These are phyloP conservation scores for Ageneiosus marmoratus DNA, from an alignment of 2,113 vertebrate genomes.

Conservation along the genomic window DNA sequence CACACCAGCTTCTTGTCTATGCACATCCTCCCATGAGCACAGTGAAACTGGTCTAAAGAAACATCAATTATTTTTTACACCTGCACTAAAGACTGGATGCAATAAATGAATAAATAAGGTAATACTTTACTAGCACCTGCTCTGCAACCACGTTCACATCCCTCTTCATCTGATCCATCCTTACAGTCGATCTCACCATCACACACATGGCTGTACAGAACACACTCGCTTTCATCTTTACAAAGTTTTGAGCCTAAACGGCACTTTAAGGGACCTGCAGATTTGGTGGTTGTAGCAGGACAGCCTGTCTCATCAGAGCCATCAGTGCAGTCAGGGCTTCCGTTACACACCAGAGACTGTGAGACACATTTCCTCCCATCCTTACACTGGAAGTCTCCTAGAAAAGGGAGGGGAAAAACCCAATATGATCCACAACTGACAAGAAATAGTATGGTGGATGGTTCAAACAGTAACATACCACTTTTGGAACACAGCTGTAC, in stretches of 20 bases:
- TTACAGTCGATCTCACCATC: constrained; percentile 82
- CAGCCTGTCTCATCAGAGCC: constrained; percentile 81
- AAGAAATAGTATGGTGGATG: neutral
- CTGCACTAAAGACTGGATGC: neutral
- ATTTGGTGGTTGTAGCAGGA: constrained; percentile 12
- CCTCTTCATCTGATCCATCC: constrained; percentile 84
- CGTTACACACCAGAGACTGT: constrained; percentile 72
- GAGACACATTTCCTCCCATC: constrained; percentile 65
- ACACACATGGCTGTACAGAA: constrained; percentile 74
- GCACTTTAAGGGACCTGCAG: constrained; percentile 50
- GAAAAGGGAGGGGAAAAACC: neutral
- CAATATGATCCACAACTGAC: neutral
- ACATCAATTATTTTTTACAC: neutral
- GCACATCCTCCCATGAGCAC: constrained; percentile 72
- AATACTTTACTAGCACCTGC: constrained; percentile 65
- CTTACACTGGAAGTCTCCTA: constrained; percentile 73
- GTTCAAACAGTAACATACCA: constrained; percentile 67
- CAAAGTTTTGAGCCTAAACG: constrained; percentile 65
- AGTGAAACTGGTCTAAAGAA: constrained; percentile 76
- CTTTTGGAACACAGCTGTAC: constrained; percentile 65
- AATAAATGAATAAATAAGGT: neutral
- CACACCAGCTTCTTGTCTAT: constrained; percentile 71
- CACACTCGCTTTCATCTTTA: constrained; percentile 69
- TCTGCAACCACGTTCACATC: constrained; percentile 59
- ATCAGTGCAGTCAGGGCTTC: constrained; percentile 75